These are phyloP conservation scores for Chaetorhynchus papuensis DNA, from an alignment of 2,113 vertebrate genomes.

Conservation along the genomic window DNA sequence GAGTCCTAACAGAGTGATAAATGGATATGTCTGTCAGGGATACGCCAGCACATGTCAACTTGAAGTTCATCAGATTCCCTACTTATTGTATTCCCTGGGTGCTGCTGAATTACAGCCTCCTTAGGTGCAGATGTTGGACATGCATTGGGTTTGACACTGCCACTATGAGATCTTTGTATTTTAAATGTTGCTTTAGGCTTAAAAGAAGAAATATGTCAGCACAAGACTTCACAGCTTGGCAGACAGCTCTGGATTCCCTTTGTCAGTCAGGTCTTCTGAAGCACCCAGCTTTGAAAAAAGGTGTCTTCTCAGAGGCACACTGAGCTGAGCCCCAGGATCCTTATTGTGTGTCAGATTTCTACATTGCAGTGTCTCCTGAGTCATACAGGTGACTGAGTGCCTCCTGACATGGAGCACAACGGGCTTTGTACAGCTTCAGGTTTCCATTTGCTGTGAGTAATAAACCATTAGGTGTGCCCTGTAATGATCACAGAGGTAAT, in stretches of 20 bases:
- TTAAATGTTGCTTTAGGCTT: conserved; percentile 1
- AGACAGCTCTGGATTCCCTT: background rate
- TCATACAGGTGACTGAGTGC: background rate
- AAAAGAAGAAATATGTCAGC: background rate
- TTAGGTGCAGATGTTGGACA: background rate
- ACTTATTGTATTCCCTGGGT: background rate
- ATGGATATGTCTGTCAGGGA: background rate
- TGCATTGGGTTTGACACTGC: background rate
- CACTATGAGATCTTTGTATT: background rate
- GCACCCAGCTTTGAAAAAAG: background rate
- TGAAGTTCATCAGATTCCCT: background rate
- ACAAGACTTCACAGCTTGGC: background rate
- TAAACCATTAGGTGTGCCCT: background rate
- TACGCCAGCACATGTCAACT: background rate
- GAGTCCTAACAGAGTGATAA: background rate
- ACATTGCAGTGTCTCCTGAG: background rate
- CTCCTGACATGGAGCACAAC: background rate
- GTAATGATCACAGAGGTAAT: background rate
- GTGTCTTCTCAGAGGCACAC: background rate
- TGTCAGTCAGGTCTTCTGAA: background rate
- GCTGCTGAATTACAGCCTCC: background rate
- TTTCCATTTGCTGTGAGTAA: background rate
- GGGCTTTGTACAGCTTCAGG: background rate
- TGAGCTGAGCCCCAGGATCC: background rate
- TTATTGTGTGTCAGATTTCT: background rate